Conservation (phyloP, 2,797 vertebrate species). For the Peromyscus aztecus region DNA sequence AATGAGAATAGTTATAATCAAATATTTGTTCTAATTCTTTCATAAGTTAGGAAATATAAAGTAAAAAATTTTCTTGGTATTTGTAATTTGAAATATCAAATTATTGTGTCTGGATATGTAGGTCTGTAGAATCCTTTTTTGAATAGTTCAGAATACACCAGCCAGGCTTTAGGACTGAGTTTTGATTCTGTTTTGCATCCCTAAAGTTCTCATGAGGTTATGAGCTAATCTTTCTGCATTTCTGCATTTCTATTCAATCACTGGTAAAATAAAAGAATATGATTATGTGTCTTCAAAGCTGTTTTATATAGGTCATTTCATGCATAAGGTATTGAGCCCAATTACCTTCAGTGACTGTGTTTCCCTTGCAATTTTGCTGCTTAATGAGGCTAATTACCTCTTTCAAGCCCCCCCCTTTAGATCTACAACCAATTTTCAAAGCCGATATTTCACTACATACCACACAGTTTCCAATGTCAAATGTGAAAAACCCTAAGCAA, state of each 20-base stretch:
- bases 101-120: not conserved
- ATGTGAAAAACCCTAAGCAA: not conserved
- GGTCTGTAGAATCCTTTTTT: slow-evolving; percentile 8
- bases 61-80: slow-evolving; percentile 58
- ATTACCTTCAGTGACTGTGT: slow-evolving; percentile 33
- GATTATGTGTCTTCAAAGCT: slow-evolving; percentile 55
- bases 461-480: not conserved
- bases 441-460: not conserved
- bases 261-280: slow-evolving; percentile 48
- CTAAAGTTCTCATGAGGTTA: not conserved
- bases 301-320: slow-evolving; percentile 63
- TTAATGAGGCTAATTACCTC: slow-evolving; percentile 64
- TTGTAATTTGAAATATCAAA: slow-evolving; percentile 50
- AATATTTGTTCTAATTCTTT: slow-evolving; percentile 53
- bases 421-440: not conserved
- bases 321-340: not conserved
- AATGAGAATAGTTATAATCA: slow-evolving; percentile 32
- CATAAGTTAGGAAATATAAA: slow-evolving; percentile 65
- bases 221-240: not conserved
- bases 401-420: not conserved
- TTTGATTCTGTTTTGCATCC: slow-evolving; percentile 4
- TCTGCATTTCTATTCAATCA: slow-evolving; percentile 39
- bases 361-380: slow-evolving; percentile 18
- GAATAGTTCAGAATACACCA: not conserved
- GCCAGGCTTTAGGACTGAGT: not conserved